phyloP scores from a whole-genome alignment of 2,888 invertebrate species.

The Erebia aethiops region DNA sequence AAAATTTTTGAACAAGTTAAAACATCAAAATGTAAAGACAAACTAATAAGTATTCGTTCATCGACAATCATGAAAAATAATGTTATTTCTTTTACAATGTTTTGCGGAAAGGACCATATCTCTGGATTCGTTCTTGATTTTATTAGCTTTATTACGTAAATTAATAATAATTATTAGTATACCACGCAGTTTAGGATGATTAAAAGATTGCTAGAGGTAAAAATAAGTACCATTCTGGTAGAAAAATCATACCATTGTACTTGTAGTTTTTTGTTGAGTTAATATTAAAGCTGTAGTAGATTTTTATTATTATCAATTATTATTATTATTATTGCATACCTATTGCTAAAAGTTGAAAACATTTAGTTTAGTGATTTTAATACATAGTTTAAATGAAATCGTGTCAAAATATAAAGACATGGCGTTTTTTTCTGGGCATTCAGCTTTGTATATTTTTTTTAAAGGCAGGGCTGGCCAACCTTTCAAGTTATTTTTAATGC shows the following conservation, averaged over 20 bases:
- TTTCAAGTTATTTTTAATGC: not conserved
- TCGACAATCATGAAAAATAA: too few relatives aligned
- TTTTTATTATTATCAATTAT: conserved; percentile 18
- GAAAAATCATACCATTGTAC: conserved; percentile 9
- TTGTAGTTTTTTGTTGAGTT: conserved; percentile 16
- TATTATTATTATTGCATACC: conserved; percentile 8
- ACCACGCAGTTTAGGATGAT: conserved; percentile 5
- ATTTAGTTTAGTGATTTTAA: conserved; percentile 8
- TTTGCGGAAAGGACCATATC: too few relatives aligned
- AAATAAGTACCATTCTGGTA: conserved; percentile 21
- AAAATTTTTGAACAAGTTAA: too few relatives aligned
- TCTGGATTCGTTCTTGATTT: too few relatives aligned
- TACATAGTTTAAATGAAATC: not conserved
- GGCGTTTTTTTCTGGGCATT: not conserved
- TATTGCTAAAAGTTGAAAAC: not conserved
- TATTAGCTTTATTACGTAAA: not conserved
- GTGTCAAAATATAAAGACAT: not conserved
- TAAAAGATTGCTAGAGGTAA: conserved; percentile 5
- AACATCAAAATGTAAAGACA: too few relatives aligned
- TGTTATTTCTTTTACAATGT: too few relatives aligned
- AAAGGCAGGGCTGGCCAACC: not conserved
- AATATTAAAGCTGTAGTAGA: conserved; percentile 12
- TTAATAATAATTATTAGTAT: not conserved
- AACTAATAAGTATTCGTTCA: too few relatives aligned
- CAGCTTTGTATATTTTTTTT: not conserved